Evolutionary conservation across 2,797 vertebrate genomes (phyloP), one percentile per base, ranked within the genome.

Genomic region (Chelon auratus): DNA sequence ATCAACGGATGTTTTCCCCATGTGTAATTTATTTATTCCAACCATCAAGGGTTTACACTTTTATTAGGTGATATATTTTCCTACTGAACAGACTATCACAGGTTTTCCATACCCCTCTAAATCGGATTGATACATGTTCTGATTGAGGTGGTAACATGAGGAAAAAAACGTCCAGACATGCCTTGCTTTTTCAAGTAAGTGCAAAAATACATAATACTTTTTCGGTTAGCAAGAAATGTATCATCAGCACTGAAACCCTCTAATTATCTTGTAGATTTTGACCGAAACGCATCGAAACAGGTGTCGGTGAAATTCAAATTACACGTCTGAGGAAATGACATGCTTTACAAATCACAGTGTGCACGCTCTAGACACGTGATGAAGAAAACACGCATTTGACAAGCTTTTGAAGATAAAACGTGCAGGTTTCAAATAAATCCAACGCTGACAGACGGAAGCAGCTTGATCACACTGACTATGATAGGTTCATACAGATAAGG

Each of bases 301-400:
- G 87, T 93, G 90, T 88, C 77, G 45, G 45, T 81, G 61, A 86
- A 81, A 70, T 73, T 63, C 8, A 73, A 86, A 87, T 84, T 80
- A 78, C 68, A 85, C 8, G 47, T 68, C 68, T 65, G 56, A 54
- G 66, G 58, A 89, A 85, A 86, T 77, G 14, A 68, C 77, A 86
- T 30, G 65, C 72, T 80, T 78, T 77, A 52, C 36, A 75, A 73
- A 88, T 76, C 53, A 83, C 2, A 71, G 68, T 24, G 69, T 76
- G 47, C 48, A 42, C 2, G 4, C 36, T 77, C 62, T 26, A 18
- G 50, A 57, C 57, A 65, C 17, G 59, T 66, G 54, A 75, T 8
- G 39, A 9, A 36, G 2, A 62, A 71, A 71, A 66, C n/a, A 36
- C 48, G 14, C 18, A 42, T 56, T 20, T 42, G 58, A 63, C 12